Base-by-base conservation (phyloP, 2,113 vertebrate species). In the Otocyon megalotis region DNA sequence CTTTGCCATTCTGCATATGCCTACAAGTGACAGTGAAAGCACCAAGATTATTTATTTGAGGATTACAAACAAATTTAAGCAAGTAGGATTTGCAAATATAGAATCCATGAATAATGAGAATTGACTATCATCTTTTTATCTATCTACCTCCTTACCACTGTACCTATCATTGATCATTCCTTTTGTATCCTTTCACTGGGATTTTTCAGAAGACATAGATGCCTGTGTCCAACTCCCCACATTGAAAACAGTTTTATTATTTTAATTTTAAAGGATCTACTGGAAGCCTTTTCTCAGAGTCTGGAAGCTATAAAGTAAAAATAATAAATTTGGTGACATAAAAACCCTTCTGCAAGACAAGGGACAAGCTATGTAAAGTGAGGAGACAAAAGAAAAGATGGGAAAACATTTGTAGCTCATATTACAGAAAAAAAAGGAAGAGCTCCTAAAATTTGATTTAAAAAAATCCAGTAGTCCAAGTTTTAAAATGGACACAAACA, bases 161-260 rank as follows among this genome's bases (percentile, higher is more conserved):
- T 43, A 53, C 28, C 54, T 14, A 50, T 35, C 19, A 60, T 22
- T 43, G 35, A 72, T 72, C 69, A n/a, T 32, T 79, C 22, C 62
- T 80, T 86, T 35, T 35, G 20, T 50, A 72, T 83, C 50, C n/a
- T 50, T 92, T 94, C 56, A 58, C n/a, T 76, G 62, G 5, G 4
- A 19, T 72, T 93, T 89, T 92, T 93, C 79, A 74, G 60, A 81
- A 93, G 67, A 90, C 67, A 48, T 2, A 67, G 26, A 62, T 82
- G 65, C 28, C 37, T 35, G 2, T 69, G 22, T 81, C 30, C 20
- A 84, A 80, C 53, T 11, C 12, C 35, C 12, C 56, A 71, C 53
- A 30, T 67, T 93, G 65, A 67, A 88, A 15, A 71, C 8, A 92
- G 32, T 48, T 60, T 43, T 84, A 77, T 82, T 76, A 80, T 63